Base-by-base conservation (phyloP, 1,140 invertebrate genomes). In the Plutomurus gul region DNA sequence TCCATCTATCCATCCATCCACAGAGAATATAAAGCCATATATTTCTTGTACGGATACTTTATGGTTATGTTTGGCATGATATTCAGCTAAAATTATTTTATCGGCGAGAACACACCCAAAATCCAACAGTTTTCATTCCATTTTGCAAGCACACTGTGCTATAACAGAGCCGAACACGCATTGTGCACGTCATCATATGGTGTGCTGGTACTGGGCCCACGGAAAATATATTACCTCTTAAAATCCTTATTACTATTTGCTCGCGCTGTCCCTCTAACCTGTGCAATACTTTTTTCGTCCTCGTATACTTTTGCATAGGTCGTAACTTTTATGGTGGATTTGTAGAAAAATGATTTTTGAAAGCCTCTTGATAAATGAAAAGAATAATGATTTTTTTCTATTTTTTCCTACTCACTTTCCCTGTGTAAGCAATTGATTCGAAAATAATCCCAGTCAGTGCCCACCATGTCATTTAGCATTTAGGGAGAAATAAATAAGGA, bases 51-150 rank as follows among this genome's bases (percentile, higher is more conserved):
- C 27, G 27, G 56, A 65, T 65, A 65, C 56, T 65, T 65, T 65
- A 65, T 65, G 56, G 56, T 65, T 65, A 65, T 65, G 56, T 65
- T 18, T 65, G 56, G 56, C 56, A 65, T 65, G 56, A 65, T 65
- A 65, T 65, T 65, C 56, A 65, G 56, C 56, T 33, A 65, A 65
- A 65, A 65, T 65, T 33, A 65, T 65, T 65, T 65, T 65, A 65
- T 65, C 56, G 56, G 13, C 56, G 56, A 65, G 56, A 65, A 65
- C 56, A 65, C 56, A 65, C 56, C 56, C 56, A 65, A 65, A 65
- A 65, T 65, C 56, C 56, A 65, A 65, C 56, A 65, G 56, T 65
- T 65, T 65, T 65, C 56, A 65, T 65, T 65, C 27, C 56, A 65
- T 65, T 65, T 65, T 65, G 56, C 56, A n/a, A n/a, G 56, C 56